A percentile compares a stretch with the other conserved stretches of the same genome.
Conservation (phyloP, 2,888 invertebrate species). For the Eucera pruinosa region DNA sequence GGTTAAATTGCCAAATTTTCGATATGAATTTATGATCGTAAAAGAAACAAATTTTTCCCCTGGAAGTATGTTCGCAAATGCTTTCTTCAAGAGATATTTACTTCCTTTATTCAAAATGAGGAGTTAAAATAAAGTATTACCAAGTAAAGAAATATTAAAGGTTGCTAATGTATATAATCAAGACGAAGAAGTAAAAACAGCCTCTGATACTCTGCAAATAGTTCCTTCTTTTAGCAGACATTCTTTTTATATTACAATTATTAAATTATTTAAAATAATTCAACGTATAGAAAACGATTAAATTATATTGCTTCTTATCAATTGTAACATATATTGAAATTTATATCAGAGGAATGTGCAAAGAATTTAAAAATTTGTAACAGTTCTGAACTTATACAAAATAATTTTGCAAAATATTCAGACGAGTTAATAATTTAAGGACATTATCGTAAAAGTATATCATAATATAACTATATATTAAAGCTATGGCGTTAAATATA, state of each 20-base stretch:
- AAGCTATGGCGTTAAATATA: not conserved
- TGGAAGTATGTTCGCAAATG: no score
- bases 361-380: not conserved
- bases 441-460: constrained; percentile 1
- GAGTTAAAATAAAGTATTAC: no score
- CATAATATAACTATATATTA: not conserved
- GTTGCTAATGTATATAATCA: not conserved
- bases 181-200: not conserved
- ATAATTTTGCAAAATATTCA: not conserved
- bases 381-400: not conserved
- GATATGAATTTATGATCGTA: no score
- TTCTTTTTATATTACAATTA: constrained; percentile 1
- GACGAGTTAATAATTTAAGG: constrained; percentile 1
- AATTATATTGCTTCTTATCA: not conserved
- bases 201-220: no score
- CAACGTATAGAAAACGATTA: not conserved
- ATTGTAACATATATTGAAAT: not conserved
- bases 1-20: no score
- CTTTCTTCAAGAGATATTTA: no score
- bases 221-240: not conserved
- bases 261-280: not conserved
- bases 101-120: no score
- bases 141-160: not conserved
- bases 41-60: no score
- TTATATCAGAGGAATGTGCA: no score